Evolutionary conservation across 2,113 vertebrate genomes (phyloP), one percentile per base, ranked within the genome.

Genomic region (Callocephalon fimbriatum): DNA sequence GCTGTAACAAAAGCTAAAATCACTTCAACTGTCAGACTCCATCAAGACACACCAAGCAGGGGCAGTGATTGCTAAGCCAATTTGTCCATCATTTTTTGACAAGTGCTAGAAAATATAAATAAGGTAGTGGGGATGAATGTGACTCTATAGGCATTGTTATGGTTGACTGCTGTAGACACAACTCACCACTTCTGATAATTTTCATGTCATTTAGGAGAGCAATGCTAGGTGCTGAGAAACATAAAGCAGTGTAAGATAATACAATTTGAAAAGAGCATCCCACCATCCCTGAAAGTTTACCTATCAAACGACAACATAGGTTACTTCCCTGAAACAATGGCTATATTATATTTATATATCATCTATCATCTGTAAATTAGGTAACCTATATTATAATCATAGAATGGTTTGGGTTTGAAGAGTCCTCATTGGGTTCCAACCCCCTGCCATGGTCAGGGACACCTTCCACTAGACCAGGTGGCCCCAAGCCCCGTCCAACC

Each of bases 1-100:
- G 26, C 50, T 90, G 25, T 54, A 86, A 90, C 51, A 81, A 94
- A 96, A 93, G 70, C 65, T 71, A 92, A 96, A 96, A 92, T 91
- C 59, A 81, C 74, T 96, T 79, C 93, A 78, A 38, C n/a, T 96
- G 85, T 78, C 95, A 71, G 37, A 27, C 82, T 90, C 88, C 61
- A 73, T 86, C 38, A 88, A 59, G 75, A 78, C 56, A 44, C 42
- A 62, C 4, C 16, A 59, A 71, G 45, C 23, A 59, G 62, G 62
- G 67, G 38, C 45, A 58, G 75, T 84, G 93, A 83, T 72, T 88
- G 71, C 37, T 86, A 50, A 75, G 78, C 48, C 47, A 70, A 53
- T 77, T 82, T 62, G n/a, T 91, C 59, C 72, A 32, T 94, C 75
- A 86, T 62, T 47, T 73, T 80, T 74, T 62, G 27, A 93, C 94